Evolutionary conservation across 2,888 invertebrate genomes (phyloP).

Genomic region (Stenichneumon culpator): DNA sequence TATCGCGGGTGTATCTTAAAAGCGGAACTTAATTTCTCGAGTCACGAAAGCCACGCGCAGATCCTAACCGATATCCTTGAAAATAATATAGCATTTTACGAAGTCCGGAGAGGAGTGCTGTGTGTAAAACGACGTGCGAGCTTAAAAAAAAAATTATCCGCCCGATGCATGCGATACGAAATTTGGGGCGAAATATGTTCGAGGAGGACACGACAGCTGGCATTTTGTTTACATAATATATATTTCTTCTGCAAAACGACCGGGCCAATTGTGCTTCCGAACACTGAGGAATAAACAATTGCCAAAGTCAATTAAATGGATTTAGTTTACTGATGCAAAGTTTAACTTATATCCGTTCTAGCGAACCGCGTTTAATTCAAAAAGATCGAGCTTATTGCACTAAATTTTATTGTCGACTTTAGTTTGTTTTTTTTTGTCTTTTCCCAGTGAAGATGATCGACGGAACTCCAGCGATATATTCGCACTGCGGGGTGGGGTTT

Average conservation of each 20-base stretch:
- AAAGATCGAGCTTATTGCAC: no score
- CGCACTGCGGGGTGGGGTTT: slow-evolving; percentile 17
- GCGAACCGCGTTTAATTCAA: no score
- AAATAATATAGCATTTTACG: slow-evolving; percentile 25
- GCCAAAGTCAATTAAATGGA: no score
- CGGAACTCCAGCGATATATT: slow-evolving; percentile 40
- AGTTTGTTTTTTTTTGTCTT: no score
- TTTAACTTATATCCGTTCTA: no score
- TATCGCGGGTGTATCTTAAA: slow-evolving; percentile 71
- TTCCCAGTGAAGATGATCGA: background rate
- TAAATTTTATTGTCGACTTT: no score
- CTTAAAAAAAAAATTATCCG: slow-evolving; percentile 4
- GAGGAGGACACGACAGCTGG: slow-evolving; percentile 23
- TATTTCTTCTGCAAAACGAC: background rate
- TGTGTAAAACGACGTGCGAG: background rate
- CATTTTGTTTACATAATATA: background rate
- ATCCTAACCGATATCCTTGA: slow-evolving; percentile 53
- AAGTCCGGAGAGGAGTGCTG: slow-evolving; percentile 1
- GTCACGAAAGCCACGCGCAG: slow-evolving; percentile 64
- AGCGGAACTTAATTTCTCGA: slow-evolving; percentile 61
- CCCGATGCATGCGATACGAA: background rate
- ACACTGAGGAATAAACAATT: background rate
- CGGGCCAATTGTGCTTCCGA: background rate
- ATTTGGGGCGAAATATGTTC: background rate
- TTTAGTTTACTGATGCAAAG: no score